Evolutionary conservation across 2,797 vertebrate genomes (phyloP), one percentile per base, ranked within the genome.

Genomic region (Staurois parvus): DNA sequence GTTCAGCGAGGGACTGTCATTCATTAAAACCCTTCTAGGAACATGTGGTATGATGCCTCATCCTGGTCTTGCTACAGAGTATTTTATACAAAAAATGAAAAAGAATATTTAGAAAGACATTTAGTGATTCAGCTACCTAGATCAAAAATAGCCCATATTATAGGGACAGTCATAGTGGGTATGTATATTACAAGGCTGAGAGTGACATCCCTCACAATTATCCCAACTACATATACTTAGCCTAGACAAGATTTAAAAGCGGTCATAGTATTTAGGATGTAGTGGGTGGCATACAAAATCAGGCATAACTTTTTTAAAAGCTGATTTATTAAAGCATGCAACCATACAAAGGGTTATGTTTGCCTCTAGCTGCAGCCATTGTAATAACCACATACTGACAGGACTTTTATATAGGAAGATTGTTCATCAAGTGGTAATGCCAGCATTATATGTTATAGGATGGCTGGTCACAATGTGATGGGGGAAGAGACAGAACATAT

Each of bases 131-230:
- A 81, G 30, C 21, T 34, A 81, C 15, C 69, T 26, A 40, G 68
- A 73, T 72, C 79, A 34, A n/a, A 62, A 68, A 62, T 68, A 80
- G 52, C 69, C 79, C 59, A 28, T 81, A 72, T 72, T 34, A 17
- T 30, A 28, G 7, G 26, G 13, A 26, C 15, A 70, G 78, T 28
- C 48, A 73, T 81, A 62, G 72, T 64, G 79, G 72, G 21, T 73
- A 81, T 81, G 69, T 81, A 62, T 81, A 79, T 79, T 68, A 62
- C 24, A 45, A 2, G 68, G 45, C 19, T 34, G 48, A 40, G 79
- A 64, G 5, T 72, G 79, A 81, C 79, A 42, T 42, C 11, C 30
- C 52, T 70, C 69, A 21, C 52, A 73, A 21, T 72, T 62, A 62
- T 64, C 52, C 69, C 37, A 37, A 81, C 34, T 40, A 24, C 56